Evolutionary conservation across 2,888 invertebrate species (phyloP).

Genomic region (Calameuta filiformis): DNA sequence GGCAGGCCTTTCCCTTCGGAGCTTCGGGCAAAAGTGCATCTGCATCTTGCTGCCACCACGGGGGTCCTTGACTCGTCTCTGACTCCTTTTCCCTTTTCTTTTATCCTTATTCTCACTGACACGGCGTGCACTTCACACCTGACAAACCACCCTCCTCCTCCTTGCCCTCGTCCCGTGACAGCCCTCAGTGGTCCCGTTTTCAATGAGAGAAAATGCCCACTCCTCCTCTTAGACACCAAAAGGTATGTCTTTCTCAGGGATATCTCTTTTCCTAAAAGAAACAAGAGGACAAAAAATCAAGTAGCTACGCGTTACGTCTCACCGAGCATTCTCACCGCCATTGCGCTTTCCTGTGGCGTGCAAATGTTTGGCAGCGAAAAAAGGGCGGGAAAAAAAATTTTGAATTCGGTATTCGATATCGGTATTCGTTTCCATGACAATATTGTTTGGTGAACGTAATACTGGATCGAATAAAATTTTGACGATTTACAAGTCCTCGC

Average conservation of each 20-base stretch:
- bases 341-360: neutral
- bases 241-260: neutral
- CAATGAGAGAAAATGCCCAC: neutral
- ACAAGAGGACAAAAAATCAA: neutral
- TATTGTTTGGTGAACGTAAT: neutral
- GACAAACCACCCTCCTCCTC: neutral
- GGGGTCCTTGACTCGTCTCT: neutral
- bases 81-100: neutral
- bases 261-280: neutral
- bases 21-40: neutral
- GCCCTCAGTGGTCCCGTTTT: neutral
- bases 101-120: neutral
- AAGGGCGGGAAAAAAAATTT: neutral
- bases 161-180: neutral
- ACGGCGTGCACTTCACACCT: neutral
- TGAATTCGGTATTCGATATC: neutral
- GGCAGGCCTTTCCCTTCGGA: neutral
- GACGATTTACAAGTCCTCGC: neutral
- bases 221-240: neutral
- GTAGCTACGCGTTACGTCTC: neutral
- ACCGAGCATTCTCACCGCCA: neutral
- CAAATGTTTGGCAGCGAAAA: neutral
- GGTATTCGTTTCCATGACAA: neutral
- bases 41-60: neutral
- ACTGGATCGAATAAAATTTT: neutral